A percentile compares a stretch with the other conserved stretches of the same genome.
Evolutionary conservation across 1,140 invertebrate species (phyloP).

Genomic region (Calephelis virginiensis): DNA sequence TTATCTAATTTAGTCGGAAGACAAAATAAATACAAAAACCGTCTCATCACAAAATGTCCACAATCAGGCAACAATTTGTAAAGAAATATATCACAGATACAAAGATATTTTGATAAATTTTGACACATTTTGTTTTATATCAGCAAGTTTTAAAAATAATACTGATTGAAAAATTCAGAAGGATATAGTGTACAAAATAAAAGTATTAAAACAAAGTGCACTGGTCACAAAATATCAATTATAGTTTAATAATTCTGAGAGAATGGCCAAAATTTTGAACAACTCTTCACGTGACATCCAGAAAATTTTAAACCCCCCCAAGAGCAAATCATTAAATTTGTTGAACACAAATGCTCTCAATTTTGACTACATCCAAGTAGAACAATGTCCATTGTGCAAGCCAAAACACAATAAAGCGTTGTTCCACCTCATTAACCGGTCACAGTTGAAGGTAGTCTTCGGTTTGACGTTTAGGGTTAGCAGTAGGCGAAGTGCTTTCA

Average conservation of each 20-base stretch:
- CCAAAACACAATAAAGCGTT: conserved; percentile 59
- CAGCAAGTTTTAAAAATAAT: conserved; percentile 11
- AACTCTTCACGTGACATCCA: conserved; percentile 75
- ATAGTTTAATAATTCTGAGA: conserved; percentile 1
- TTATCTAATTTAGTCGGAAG: conserved; percentile 36
- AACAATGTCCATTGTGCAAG: conserved; percentile 60
- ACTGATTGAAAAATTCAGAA: conserved; percentile 8
- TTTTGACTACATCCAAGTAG: conserved; percentile 46
- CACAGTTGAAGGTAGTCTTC: conserved; percentile 41
- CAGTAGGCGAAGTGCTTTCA: not conserved
- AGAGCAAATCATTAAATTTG: conserved; percentile 49
- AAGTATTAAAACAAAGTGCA: conserved; percentile 9
- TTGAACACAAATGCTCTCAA: conserved; percentile 55
- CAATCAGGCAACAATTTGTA: conserved; percentile 30
- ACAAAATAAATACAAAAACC: conserved; percentile 38
- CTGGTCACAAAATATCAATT: not conserved
- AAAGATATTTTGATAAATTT: conserved; percentile 34
- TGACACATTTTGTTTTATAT: conserved; percentile 17
- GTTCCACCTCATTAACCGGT: conserved; percentile 55
- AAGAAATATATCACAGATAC: conserved; percentile 45
- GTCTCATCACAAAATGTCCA: conserved; percentile 27
- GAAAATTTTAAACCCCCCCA: conserved; percentile 53
- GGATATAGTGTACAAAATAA: not conserved
- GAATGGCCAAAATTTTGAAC: conserved; percentile 18
- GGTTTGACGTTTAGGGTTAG: not conserved